Evolutionary conservation across 2,888 invertebrate species (phyloP), one percentile per base, ranked within the genome.

Genomic region (Euzetes globulus): DNA sequence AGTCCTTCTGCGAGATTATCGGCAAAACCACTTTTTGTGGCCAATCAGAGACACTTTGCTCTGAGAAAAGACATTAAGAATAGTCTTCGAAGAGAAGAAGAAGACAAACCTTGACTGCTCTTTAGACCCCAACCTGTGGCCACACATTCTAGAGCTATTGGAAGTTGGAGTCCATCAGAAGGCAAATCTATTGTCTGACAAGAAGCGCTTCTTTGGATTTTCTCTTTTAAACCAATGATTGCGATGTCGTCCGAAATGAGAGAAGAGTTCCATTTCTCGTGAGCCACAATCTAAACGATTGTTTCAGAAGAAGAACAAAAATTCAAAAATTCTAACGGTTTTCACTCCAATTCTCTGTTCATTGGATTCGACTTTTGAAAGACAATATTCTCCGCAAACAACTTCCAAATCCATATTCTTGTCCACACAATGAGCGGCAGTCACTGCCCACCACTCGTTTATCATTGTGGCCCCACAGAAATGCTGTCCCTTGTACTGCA

Each of bases 361-460:
- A 50, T 50, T 50, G 19, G 63, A 33, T 68, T 19, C 3, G 9
- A 22, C 72, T 50, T 11, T 72, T 60, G 29, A 63, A 63, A 70
- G 3, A 68, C 72, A 11, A 22, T 27, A 15, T 27, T 5, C 29
- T 4, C 60, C 29, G 3, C 19, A 60, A 5, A 60, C 29, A 27
- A 19, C 41, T 41, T 41, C 11, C 1, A 41, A 41, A 13, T 68
- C n/a, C 6, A 15, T 5, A 45, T 11, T 47, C 33, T 25, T 33
- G 25, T 37, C 41, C 55, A 74, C 55, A 71, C 74, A 74, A 47
- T 74, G 74, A 1, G 74, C 74, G 15, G 74, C 74, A 4, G 71
- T 71, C 5, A 74, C n/a, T 7, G 52, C 55, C 71, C 71, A 74
- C 17, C 52, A 9, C 17, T 71, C 1, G 5, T 7, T n/a, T 2